These are phyloP conservation scores for Valencia hispanica DNA, from an alignment of 2,797 vertebrate genomes.

Conservation along the genomic window DNA sequence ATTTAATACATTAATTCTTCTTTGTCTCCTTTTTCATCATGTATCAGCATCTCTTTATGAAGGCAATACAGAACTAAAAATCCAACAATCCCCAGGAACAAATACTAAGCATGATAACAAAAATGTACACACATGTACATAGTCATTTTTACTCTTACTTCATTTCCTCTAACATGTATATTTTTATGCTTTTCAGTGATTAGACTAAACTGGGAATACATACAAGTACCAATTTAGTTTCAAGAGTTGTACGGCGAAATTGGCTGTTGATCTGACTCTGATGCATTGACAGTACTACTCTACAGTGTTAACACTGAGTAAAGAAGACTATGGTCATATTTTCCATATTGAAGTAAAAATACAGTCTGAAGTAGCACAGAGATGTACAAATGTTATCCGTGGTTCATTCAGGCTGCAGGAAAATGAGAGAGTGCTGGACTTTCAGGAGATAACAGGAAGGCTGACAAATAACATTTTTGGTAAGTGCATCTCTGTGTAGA, in stretches of 20 bases:
- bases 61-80: too few species aligned
- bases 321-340: too few species aligned
- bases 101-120: too few species aligned
- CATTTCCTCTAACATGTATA: neutral
- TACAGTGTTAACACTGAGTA: neutral
- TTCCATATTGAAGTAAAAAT: too few species aligned
- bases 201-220: too few species aligned
- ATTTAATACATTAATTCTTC: too few species aligned
- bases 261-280: neutral
- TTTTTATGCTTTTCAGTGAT: too few species aligned
- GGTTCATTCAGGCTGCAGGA: neutral
- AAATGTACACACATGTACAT: too few species aligned
- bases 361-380: neutral
- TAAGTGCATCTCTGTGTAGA: too few species aligned
- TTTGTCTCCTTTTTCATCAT: neutral
- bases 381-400: neutral
- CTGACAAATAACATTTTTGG: neutral
- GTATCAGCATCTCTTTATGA: neutral
- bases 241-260: neutral
- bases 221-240: neutral
- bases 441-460: neutral
- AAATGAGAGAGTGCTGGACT: neutral
- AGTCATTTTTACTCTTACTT: too few species aligned
- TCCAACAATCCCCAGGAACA: too few species aligned
- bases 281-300: neutral